Percentiles rank a stretch among this genome's conserved stretches.
phyloP scores from a whole-genome alignment of 1,140 invertebrate species.

The Drosophila pectinifera region DNA sequence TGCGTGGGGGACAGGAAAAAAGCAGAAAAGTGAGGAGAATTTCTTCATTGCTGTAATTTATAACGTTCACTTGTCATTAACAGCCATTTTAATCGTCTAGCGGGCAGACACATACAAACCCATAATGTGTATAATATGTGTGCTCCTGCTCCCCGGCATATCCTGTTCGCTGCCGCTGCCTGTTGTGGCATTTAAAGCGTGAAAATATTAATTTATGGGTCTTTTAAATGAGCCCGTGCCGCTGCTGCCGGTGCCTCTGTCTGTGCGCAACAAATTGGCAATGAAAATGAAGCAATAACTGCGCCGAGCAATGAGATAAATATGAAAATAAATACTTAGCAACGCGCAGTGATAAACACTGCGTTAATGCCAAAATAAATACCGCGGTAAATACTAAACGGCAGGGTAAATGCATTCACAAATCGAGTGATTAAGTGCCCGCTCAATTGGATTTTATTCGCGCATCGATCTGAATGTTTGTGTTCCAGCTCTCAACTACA shows the following conservation, averaged over 20 bases:
- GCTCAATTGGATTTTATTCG: slow-evolving; percentile 19
- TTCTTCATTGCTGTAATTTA: slow-evolving; percentile 81
- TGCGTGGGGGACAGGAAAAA: slow-evolving; percentile 5
- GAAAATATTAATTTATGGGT: slow-evolving; percentile 80
- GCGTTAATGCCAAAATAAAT: slow-evolving; percentile 49
- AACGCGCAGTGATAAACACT: slow-evolving; percentile 44
- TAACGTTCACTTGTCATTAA: slow-evolving; percentile 83
- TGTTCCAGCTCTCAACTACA: slow-evolving; percentile 7
- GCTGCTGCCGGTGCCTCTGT: not conserved
- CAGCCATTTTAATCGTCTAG: slow-evolving; percentile 79
- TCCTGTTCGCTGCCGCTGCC: not conserved
- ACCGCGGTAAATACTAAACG: slow-evolving; percentile 53
- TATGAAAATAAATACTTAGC: slow-evolving; percentile 65
- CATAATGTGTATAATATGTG: slow-evolving; percentile 27
- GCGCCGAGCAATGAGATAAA: slow-evolving; percentile 45
- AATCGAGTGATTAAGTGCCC: slow-evolving; percentile 27
- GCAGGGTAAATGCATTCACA: slow-evolving; percentile 29
- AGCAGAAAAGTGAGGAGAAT: slow-evolving; percentile 39
- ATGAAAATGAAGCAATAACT: slow-evolving; percentile 62
- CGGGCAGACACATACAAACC: slow-evolving; percentile 30
- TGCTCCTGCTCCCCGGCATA: not conserved
- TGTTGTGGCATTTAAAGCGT: slow-evolving; percentile 74
- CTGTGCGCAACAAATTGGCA: slow-evolving; percentile 46
- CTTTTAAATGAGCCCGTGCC: slow-evolving; percentile 61
- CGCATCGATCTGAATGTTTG: slow-evolving; percentile 11